Base-by-base conservation (phyloP, 2,797 vertebrate species). In the Oreochromis grahami region DNA sequence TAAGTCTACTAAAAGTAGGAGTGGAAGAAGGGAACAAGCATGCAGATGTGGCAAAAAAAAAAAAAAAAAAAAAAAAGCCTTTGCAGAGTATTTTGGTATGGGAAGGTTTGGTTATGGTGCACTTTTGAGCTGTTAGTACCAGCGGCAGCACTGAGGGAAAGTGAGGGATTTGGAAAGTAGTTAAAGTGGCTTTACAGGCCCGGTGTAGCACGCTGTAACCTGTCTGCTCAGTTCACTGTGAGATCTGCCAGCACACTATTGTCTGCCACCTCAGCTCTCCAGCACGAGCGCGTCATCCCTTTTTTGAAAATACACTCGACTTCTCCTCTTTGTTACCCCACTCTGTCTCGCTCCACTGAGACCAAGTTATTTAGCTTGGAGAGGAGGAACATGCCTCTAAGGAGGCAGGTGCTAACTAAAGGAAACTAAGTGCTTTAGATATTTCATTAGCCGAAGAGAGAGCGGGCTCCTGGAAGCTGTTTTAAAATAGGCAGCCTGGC, bases 351-450 rank as follows among this genome's bases (percentile, higher is more conserved):
- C 92, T 89, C 91, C 89, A 83, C 50, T 85, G 93, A 93, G 94
- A 94, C 84, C 79, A 56, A 92, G 92, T 93, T 80, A 92, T 92
- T 94, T 89, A 83, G 83, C 90, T 87, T 15, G 51, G 81, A 91
- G 94, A 93, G 90, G 89, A 89, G 90, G 89, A 91, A 88, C 89
- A 91, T 89, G 87, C 91, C 94, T 93, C 87, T 88, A 38, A 93
- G 93, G 92, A 93, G 88, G 85, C 93, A 91, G 92, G 92, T 93
- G 92, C 87, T 90, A 93, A 92, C 91, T 82, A 87, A 93, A 93
- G 89, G 86, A 88, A 91, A 85, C 91, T 84, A 88, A 93, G 86
- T 91, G 90, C 89, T 81, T 93, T 91, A 92, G 92, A 92, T 93
- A 91, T 94, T 93, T 93, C 89, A 94, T 94, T 91, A 91, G 86